These are phyloP conservation scores for Desoria tigrina DNA, from an alignment of 2,888 invertebrate genomes.

Conservation along the genomic window DNA sequence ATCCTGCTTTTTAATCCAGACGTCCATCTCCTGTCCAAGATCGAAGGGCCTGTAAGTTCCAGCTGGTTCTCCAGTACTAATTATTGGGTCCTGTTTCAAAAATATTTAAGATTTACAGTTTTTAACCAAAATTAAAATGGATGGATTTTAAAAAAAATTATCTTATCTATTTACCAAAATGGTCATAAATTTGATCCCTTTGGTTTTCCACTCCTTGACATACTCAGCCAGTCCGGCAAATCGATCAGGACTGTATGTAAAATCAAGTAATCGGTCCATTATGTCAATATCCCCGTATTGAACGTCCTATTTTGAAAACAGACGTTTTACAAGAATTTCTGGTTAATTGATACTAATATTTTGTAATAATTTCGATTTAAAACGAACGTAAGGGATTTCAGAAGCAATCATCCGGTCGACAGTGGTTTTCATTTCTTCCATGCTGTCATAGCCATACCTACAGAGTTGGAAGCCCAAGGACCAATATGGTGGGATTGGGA, in stretches of 20 bases:
- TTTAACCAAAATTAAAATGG: too few relatives aligned
- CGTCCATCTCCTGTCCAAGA: constrained; percentile 37
- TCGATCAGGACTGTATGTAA: constrained; percentile 67
- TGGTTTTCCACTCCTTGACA: constrained; percentile 68
- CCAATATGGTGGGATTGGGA: constrained; percentile 85
- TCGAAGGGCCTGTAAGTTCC: constrained; percentile 38
- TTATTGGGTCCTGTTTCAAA: constrained; percentile 44
- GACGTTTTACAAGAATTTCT: too few relatives aligned
- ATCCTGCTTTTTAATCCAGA: constrained; percentile 35
- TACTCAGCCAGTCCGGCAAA: constrained; percentile 69
- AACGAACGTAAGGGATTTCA: constrained; percentile 68
- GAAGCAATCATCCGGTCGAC: constrained; percentile 70
- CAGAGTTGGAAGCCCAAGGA: constrained; percentile 80
- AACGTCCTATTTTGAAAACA: too few relatives aligned
- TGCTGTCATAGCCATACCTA: constrained; percentile 66
- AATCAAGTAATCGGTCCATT: constrained; percentile 75
- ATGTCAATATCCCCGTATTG: constrained; percentile 62
- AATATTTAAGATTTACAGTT: too few relatives aligned
- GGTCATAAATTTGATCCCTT: constrained; percentile 39
- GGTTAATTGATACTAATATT: too few relatives aligned
- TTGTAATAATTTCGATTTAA: too few relatives aligned
- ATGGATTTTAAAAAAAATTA: too few relatives aligned
- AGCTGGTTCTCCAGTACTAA: constrained; percentile 37
- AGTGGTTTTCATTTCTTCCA: constrained; percentile 66
- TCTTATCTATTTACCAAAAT: constrained; percentile 44